Base-by-base conservation (phyloP, 2,888 invertebrate species). In the Pyralis farinalis region DNA sequence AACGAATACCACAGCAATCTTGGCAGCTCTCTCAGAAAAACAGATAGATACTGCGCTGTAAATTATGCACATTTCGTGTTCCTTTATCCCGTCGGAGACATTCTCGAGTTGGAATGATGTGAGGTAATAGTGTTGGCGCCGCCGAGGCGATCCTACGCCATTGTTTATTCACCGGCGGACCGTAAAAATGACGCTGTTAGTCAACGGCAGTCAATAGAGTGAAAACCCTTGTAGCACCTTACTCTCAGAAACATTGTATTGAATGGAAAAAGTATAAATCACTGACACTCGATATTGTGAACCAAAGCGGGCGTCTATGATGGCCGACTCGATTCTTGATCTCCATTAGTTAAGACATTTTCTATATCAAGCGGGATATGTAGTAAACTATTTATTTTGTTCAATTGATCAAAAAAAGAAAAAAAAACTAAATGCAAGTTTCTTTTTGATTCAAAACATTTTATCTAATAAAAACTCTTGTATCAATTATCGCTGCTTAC, bases 101-200 rank as follows among this genome's bases (percentile, higher is more conserved):
- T 56, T 58, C 55, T 55, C 63, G 64, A 63, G 34, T 33, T 40
- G 42, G 44, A 42, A 48, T 69, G 69, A 68, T 56, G 64, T 62
- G 59, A 55, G 58, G 67, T 77, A 79, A 82, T 68, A 72, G 70
- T 55, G 40, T 42, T 66, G 84, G 84, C 82, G 84, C 81, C 84
- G 58, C 32, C 31, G 57, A 44, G 70, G 47, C 71, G 75, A 61
- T 55, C 52, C 52, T 49, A 35, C 44, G 43, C 60, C 58, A 74
- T 74, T 77, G 76, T 80, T 69, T 69, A 66, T 58, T 53, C 44
- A 46, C 36, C 44, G 40, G 42, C 44, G 43, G 44, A 48, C 44
- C 51, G 47, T 46, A 40, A 43, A 44, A 37, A 30, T 46, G 42
- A 40, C 50, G 42, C 53, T 51, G 46, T 51, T 42, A 46, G 3